Percentiles rank a stretch among this genome's conserved stretches.
phyloP scores from a whole-genome alignment of 2,888 invertebrate species.

The Apotomis turbidana region DNA sequence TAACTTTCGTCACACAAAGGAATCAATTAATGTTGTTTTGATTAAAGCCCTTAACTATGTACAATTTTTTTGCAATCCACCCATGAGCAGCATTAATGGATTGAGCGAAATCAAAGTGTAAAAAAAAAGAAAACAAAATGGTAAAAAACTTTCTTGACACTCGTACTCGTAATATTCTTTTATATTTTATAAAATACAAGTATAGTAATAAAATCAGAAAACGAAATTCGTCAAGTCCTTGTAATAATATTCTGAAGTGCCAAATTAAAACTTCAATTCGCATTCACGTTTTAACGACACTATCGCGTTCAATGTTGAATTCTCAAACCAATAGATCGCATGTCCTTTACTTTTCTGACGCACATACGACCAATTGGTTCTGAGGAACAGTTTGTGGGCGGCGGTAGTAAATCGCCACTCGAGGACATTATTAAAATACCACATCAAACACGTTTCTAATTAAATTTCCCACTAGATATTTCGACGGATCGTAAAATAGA shows the following conservation, averaged over 20 bases:
- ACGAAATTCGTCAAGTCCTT: conserved; percentile 15
- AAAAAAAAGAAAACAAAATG: background rate
- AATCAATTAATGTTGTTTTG: no score
- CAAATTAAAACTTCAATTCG: conserved; percentile 66
- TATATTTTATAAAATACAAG: background rate
- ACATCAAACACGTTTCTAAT: conserved; percentile 73
- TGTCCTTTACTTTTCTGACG: background rate
- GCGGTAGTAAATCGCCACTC: conserved; percentile 41
- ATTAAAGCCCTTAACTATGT: no score
- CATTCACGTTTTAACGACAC: conserved; percentile 60
- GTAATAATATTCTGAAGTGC: conserved; percentile 38
- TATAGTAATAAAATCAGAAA: conserved; percentile 15
- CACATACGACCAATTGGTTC: conserved; percentile 10
- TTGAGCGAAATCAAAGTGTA: background rate
- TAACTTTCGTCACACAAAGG: no score
- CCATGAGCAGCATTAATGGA: no score
- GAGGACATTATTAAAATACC: conserved; percentile 76
- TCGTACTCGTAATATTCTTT: background rate
- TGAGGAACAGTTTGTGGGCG: conserved; percentile 13
- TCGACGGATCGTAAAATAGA: conserved; percentile 69
- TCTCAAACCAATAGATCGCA: background rate
- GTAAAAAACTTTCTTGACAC: background rate
- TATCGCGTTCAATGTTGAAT: conserved; percentile 47
- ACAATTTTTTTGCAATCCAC: no score
- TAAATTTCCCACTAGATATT: conserved; percentile 75